phyloP scores from a whole-genome alignment of 1,140 invertebrate species.

The Cyrtorhinus lividipennis region DNA sequence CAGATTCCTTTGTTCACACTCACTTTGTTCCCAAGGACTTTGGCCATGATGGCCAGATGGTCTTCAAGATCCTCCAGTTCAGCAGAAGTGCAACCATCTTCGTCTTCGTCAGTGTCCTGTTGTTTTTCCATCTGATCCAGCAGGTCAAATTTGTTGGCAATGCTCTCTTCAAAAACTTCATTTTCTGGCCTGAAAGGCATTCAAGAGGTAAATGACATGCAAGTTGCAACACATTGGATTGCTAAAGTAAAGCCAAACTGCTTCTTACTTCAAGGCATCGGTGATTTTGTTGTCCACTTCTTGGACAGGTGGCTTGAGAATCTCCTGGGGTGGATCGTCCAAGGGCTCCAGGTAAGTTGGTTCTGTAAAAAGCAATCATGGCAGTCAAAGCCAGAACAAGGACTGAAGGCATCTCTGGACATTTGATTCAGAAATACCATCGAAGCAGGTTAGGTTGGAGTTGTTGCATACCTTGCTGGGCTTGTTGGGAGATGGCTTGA shows the following conservation, averaged over 20 bases:
- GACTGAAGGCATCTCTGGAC: neutral
- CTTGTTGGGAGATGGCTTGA: constrained; percentile 38
- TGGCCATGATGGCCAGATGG: neutral
- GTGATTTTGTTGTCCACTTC: neutral
- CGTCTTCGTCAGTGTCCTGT: constrained; percentile 18
- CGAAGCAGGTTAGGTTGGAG: no score
- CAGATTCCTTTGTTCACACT: no score
- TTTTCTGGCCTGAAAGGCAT: constrained; percentile 35
- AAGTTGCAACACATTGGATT: no score
- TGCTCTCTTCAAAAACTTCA: constrained; percentile 44
- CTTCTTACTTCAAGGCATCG: neutral
- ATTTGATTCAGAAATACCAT: neutral
- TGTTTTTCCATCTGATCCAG: constrained; percentile 36
- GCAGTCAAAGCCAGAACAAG: neutral
- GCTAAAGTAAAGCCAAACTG: no score
- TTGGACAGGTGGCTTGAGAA: neutral
- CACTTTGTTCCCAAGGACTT: neutral
- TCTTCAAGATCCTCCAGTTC: neutral
- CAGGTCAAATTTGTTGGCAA: constrained; percentile 47
- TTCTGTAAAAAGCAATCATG: constrained; percentile 16
- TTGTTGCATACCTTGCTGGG: constrained; percentile 1
- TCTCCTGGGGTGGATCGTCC: constrained; percentile 19
- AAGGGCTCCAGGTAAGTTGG: constrained; percentile 23
- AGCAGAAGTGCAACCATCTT: constrained; percentile 10
- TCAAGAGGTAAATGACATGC: neutral